phyloP scores from a whole-genome alignment of 2,888 invertebrate species.

The Tinea trinotella region DNA sequence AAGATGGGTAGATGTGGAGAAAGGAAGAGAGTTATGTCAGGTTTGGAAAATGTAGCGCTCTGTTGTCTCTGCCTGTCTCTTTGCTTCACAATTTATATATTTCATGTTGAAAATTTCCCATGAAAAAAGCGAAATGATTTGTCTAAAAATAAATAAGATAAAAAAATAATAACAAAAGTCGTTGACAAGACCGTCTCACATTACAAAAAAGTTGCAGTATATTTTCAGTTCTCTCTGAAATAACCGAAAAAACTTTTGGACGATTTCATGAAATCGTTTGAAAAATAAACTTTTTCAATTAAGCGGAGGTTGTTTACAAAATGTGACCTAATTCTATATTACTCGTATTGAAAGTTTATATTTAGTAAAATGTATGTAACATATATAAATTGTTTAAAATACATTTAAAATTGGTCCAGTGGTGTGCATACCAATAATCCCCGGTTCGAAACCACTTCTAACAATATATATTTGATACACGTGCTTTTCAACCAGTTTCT shows the following conservation, averaged over 20 bases:
- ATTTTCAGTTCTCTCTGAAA: not conserved
- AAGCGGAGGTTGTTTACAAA: constrained; percentile 39
- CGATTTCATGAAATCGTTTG: constrained; percentile 42
- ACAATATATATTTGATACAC: too few species aligned
- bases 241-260: constrained; percentile 28
- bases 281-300: constrained; percentile 59
- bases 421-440: too few species aligned
- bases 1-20: too few species aligned
- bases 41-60: too few species aligned
- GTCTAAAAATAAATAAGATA: not conserved
- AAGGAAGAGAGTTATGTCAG: too few species aligned
- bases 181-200: not conserved
- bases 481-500: too few species aligned
- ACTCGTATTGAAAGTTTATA: not conserved
- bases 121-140: too few species aligned
- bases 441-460: too few species aligned
- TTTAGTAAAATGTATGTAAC: not conserved
- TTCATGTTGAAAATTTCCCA: too few species aligned
- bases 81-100: too few species aligned
- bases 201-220: constrained; percentile 1
- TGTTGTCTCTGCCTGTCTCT: too few species aligned
- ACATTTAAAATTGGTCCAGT: not conserved
- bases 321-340: constrained; percentile 30
- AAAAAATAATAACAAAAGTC: not conserved
- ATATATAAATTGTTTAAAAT: not conserved